Evolutionary conservation across 1,140 invertebrate species (phyloP).

Genomic region (Gonatopus flavifemur): DNA sequence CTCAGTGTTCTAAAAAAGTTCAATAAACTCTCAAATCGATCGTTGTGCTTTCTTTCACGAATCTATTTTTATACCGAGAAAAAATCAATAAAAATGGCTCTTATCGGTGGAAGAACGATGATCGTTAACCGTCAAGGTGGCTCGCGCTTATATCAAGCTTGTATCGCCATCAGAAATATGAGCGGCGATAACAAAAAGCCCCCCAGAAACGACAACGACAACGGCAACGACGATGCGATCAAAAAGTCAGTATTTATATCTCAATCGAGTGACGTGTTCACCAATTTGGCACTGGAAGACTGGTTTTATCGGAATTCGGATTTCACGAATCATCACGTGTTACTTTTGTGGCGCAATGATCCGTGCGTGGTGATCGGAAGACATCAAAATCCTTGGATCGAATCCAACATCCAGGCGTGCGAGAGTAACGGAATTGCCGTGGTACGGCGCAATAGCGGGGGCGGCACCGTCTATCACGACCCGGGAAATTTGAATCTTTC

Average conservation of each 20-base stretch:
- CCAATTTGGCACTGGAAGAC: slow-evolving; percentile 91
- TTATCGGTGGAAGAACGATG: too few species aligned
- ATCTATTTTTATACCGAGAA: too few species aligned
- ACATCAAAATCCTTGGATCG: slow-evolving; percentile 96
- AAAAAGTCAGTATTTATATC: slow-evolving; percentile 90
- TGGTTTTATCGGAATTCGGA: slow-evolving; percentile 89
- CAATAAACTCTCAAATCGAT: too few species aligned
- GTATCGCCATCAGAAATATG: too few species aligned
- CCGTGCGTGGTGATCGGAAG: slow-evolving; percentile 94
- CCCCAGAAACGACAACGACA: neutral
- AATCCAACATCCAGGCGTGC: slow-evolving; percentile 75
- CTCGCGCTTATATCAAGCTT: too few species aligned
- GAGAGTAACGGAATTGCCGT: slow-evolving; percentile 68
- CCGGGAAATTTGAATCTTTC: slow-evolving; percentile 89
- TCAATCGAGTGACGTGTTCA: slow-evolving; percentile 84
- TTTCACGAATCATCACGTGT: slow-evolving; percentile 77
- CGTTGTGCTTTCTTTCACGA: too few species aligned
- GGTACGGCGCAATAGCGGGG: slow-evolving; percentile 91
- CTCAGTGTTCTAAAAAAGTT: too few species aligned
- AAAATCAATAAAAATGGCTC: too few species aligned
- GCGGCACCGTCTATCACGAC: slow-evolving; percentile 96
- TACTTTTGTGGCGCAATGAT: slow-evolving; percentile 89
- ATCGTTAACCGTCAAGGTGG: too few species aligned
- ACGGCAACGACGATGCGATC: slow-evolving; percentile 51
- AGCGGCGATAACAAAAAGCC: too few species aligned